phyloP scores from a whole-genome alignment of 1,140 invertebrate species.

The Thaumatotibia leucotreta region DNA sequence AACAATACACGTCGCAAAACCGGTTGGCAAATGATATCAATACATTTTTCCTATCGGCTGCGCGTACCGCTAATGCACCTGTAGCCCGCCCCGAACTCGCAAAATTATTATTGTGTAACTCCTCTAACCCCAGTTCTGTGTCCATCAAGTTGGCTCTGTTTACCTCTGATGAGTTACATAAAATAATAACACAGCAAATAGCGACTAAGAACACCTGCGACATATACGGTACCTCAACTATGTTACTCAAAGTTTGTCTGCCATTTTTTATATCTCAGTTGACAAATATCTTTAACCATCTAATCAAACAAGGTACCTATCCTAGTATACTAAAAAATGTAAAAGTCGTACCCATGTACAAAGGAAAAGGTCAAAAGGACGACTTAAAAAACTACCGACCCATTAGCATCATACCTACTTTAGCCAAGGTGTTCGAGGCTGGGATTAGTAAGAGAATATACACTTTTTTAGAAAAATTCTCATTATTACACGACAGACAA shows the following conservation, averaged over 20 bases:
- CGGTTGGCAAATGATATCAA: background rate
- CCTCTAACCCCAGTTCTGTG: background rate
- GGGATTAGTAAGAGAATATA: background rate
- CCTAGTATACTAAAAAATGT: background rate
- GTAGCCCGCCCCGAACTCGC: background rate
- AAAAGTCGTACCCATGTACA: background rate
- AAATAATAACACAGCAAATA: background rate
- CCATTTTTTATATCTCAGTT: background rate
- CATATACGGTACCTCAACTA: background rate
- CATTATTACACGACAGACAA: background rate
- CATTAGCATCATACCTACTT: background rate
- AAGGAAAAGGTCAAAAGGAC: background rate
- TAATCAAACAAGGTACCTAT: background rate
- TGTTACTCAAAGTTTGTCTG: background rate
- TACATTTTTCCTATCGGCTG: background rate
- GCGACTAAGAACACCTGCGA: background rate
- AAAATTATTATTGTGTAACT: background rate
- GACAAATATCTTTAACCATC: background rate
- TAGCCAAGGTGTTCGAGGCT: background rate
- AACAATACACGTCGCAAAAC: background rate
- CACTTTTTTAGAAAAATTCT: background rate
- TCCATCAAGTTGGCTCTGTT: background rate
- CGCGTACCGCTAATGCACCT: background rate
- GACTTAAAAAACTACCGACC: background rate
- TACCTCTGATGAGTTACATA: background rate